A percentile compares a stretch with the other conserved stretches of the same genome.
Conservation (phyloP, 2,888 invertebrate species). For the Julus scanicus region DNA sequence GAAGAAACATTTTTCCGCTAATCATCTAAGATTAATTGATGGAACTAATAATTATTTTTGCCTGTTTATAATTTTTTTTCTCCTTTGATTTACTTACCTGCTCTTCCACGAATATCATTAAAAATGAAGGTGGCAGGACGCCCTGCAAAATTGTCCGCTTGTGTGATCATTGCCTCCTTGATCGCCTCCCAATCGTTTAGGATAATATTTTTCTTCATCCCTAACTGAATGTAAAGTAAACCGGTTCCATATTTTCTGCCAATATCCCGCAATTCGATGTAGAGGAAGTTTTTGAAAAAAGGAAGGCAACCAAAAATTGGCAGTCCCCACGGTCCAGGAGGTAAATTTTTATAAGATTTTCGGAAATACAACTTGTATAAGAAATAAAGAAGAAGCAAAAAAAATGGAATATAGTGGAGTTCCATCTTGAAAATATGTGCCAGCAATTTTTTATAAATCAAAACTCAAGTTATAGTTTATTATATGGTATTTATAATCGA, state of each 20-base stretch:
- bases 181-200: constrained; percentile 47
- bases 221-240: constrained; percentile 83
- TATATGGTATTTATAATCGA: too few species aligned
- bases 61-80: too few species aligned
- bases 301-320: constrained; percentile 86
- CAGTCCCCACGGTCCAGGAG: constrained; percentile 89
- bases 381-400: not conserved
- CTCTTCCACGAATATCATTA: constrained; percentile 21
- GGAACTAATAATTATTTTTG: too few species aligned
- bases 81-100: constrained; percentile 20
- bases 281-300: constrained; percentile 79
- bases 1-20: too few species aligned
- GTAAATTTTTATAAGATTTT: constrained; percentile 67
- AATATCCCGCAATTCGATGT: constrained; percentile 81
- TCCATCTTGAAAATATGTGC: too few species aligned
- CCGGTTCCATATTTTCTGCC: constrained; percentile 79
- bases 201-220: constrained; percentile 63
- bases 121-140: constrained; percentile 16
- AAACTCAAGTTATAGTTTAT: too few species aligned
- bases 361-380: not conserved
- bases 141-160: constrained; percentile 45
- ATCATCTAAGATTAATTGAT: too few species aligned
- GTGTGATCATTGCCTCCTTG: constrained; percentile 48
- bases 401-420: not conserved
- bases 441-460: too few species aligned